A percentile compares a stretch with the other conserved stretches of the same genome.
phyloP scores from a whole-genome alignment of 2,888 invertebrate species.

The Cacoxenus indagator region DNA sequence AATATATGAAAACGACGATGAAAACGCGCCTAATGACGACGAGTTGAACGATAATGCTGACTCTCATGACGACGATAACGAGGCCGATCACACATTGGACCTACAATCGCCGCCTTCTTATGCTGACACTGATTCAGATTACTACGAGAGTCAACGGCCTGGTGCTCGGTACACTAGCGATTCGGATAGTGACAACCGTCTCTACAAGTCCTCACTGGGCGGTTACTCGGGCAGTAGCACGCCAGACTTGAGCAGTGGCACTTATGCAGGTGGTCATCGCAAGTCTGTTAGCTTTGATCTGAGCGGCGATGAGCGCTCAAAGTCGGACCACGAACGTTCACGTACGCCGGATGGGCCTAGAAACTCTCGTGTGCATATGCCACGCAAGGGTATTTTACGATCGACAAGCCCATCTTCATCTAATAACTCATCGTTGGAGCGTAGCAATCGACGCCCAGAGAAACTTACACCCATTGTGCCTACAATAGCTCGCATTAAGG shows the following conservation, averaged over 20 bases:
- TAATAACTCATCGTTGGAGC: slow-evolving; percentile 62
- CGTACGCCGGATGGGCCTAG: slow-evolving; percentile 46
- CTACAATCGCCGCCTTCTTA: slow-evolving; percentile 53
- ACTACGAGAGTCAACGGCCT: slow-evolving; percentile 47
- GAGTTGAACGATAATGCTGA: slow-evolving; percentile 38
- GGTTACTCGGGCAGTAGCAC: slow-evolving; percentile 66
- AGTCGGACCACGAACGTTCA: slow-evolving; percentile 66
- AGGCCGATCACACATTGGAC: slow-evolving; percentile 47
- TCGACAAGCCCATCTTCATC: slow-evolving; percentile 68
- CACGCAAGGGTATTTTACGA: slow-evolving; percentile 68
- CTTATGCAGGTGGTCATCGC: slow-evolving; percentile 58
- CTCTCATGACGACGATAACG: slow-evolving; percentile 38
- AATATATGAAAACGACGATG: slow-evolving; percentile 59
- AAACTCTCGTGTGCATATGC: slow-evolving; percentile 42
- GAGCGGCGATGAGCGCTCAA: slow-evolving; percentile 68
- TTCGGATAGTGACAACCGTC: slow-evolving; percentile 64
- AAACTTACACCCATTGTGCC: slow-evolving; percentile 60
- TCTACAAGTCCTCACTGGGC: slow-evolving; percentile 38
- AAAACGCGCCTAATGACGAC: slow-evolving; percentile 43
- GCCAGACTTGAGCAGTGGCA: slow-evolving; percentile 48
- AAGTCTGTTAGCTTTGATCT: slow-evolving; percentile 71
- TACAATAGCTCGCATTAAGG: slow-evolving; percentile 66
- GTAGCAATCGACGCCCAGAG: slow-evolving; percentile 51
- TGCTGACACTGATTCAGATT: slow-evolving; percentile 61
- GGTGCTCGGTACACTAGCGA: slow-evolving; percentile 60